Percentiles rank a stretch among this genome's conserved stretches.
Evolutionary conservation across 2,113 vertebrate genomes (phyloP).

Genomic region (Microcebus jonahi): DNA sequence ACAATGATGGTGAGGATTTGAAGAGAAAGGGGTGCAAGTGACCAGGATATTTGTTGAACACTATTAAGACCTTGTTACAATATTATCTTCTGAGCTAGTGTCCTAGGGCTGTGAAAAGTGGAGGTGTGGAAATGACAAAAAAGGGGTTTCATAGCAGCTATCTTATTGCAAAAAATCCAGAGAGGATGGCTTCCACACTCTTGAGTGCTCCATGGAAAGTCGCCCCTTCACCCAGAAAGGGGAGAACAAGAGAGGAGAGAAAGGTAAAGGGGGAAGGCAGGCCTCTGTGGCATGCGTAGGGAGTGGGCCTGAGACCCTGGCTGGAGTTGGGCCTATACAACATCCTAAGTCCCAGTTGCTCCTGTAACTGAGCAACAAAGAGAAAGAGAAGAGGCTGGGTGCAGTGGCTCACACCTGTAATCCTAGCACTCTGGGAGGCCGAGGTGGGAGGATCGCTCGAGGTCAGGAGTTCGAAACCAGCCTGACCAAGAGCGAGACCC

Average conservation of each 20-base stretch:
- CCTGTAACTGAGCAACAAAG: not conserved
- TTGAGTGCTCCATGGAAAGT: conserved; percentile 23
- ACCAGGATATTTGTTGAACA: not conserved
- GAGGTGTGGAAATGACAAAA: not conserved
- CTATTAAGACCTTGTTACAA: not conserved
- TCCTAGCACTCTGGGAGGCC: no score
- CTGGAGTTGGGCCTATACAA: not conserved
- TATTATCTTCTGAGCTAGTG: not conserved
- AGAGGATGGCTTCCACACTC: not conserved
- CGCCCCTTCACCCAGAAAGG: not conserved
- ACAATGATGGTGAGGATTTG: conserved; percentile 1
- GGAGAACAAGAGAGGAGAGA: not conserved
- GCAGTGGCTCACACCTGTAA: no score
- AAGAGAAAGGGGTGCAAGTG: not conserved
- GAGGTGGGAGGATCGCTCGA: no score
- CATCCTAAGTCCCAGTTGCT: not conserved
- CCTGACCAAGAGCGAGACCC: no score
- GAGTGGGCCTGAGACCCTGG: not conserved
- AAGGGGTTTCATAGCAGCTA: not conserved
- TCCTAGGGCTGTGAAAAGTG: not conserved
- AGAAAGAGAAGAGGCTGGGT: not conserved
- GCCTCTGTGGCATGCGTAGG: not conserved
- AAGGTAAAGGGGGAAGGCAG: not conserved
- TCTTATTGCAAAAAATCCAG: conserved; percentile 15
- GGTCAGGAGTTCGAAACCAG: no score